Base-by-base conservation (phyloP, 2,797 vertebrate genomes). In the Chaenodraco wilsoni region DNA sequence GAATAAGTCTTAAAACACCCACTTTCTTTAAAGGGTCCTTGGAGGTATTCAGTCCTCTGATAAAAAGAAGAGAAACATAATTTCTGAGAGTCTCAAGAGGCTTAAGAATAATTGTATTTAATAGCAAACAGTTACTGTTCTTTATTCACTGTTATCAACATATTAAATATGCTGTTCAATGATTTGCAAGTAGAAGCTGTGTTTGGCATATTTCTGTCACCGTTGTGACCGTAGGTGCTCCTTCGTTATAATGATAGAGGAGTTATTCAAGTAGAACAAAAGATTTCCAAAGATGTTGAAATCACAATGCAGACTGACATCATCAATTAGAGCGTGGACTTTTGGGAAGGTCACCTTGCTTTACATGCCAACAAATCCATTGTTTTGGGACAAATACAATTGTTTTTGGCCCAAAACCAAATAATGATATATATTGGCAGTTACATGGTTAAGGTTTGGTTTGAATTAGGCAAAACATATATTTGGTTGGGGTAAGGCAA, bases 31-130 rank as follows among this genome's bases (percentile, higher is more conserved):
- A 69, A 76, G 46, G 57, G 83, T 72, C 79, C 33, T 1, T 59
- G 44, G 78, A 88, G 86, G 68, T 76, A 82, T 82, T 73, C 52
- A 17, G 27, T 75, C 66, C 37, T 65, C 61, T 77, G 85, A 88
- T 85, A 77, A 89, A 83, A 62, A 74, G 40, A 61, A 27, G n/a
- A 60, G 2, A 51, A 82, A 78, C 69, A 68, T 72, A 11, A 86
- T 79, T 58, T 78, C 52, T 54, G 21, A 71, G 72, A 76, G 61
- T 66, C 83, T 84, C 86, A 52, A 74, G 79, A 81, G 88, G 69
- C 74, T 74, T 68, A 65, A 73, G 63, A 83, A 85, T 68, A 72
- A 83, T 87, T 85, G 21, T 61, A 51, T 84, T 84, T 83, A 87
- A 83, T 52, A 64, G 65, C 74, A 91, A 85, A 84, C 66, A 72